These are phyloP conservation scores for Myotis lucifugus DNA, from an alignment of 2,113 vertebrate species.

Conservation along the genomic window DNA sequence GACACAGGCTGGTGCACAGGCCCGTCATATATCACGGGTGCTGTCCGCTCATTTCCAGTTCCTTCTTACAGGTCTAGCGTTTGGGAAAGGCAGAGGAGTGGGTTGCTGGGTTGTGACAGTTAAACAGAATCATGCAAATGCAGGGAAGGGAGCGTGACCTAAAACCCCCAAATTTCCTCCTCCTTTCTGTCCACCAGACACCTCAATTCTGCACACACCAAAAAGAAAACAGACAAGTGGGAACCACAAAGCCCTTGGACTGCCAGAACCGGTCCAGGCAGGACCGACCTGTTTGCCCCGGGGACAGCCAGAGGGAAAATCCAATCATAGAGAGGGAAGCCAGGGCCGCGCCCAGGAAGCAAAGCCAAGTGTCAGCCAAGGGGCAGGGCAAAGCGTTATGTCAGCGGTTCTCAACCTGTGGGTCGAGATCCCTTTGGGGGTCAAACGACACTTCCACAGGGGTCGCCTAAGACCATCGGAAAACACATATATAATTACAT, in stretches of 20 bases:
- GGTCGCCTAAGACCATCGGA: too few relatives aligned
- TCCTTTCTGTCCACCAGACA: neutral
- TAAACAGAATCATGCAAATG: neutral
- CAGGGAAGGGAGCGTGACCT: neutral
- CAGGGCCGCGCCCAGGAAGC: neutral
- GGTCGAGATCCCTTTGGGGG: too few relatives aligned
- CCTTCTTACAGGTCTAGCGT: neutral
- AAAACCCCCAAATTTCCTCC: neutral
- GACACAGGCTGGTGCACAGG: neutral
- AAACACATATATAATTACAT: too few relatives aligned
- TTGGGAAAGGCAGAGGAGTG: neutral
- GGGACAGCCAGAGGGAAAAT: neutral
- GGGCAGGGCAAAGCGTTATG: neutral
- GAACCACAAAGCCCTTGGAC: neutral
- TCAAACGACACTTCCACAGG: too few relatives aligned
- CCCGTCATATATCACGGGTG: too few relatives aligned
- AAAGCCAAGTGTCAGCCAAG: neutral
- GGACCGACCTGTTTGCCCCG: neutral
- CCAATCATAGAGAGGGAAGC: neutral
- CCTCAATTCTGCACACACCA: neutral
- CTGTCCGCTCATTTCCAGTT: neutral
- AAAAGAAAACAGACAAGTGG: neutral
- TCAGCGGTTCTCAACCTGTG: too few relatives aligned
- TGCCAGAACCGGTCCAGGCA: neutral
- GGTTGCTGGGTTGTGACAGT: neutral